Conservation (phyloP, 2,888 invertebrate genomes). For the Meiosimyza platycephala region DNA sequence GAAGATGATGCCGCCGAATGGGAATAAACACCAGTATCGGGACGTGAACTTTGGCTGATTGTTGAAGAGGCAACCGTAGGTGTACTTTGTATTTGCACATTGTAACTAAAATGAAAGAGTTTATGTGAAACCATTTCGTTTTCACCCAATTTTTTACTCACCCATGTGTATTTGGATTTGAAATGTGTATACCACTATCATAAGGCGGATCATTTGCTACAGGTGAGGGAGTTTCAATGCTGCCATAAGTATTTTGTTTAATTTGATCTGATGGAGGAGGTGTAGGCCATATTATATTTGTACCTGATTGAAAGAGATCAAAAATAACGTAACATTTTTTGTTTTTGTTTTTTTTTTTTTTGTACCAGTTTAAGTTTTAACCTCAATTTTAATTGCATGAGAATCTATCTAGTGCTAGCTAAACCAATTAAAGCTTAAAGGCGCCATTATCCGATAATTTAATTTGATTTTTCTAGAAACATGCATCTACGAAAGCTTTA, state of each 20-base stretch:
- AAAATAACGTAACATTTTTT: not conserved
- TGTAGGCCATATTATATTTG: conserved; percentile 65
- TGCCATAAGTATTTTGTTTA: conserved; percentile 65
- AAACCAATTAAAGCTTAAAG: too few relatives aligned
- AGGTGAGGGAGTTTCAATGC: conserved; percentile 66
- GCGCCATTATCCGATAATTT: too few relatives aligned
- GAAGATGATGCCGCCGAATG: conserved; percentile 60
- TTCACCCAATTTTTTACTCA: conserved; percentile 44
- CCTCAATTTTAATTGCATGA: too few relatives aligned
- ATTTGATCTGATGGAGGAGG: conserved; percentile 63
- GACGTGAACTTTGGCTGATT: conserved; percentile 59
- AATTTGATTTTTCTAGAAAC: too few relatives aligned
- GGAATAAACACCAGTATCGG: conserved; percentile 60
- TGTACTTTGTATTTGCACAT: conserved; percentile 65
- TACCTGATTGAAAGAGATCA: conserved; percentile 51
- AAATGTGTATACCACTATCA: conserved; percentile 58
- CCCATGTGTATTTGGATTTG: conserved; percentile 67
- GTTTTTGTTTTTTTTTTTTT: too few relatives aligned
- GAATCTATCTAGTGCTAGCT: too few relatives aligned
- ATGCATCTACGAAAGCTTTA: too few relatives aligned
- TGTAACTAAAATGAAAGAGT: conserved; percentile 53
- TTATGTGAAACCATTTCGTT: not conserved
- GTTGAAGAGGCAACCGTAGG: conserved; percentile 61
- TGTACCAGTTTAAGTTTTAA: too few relatives aligned
- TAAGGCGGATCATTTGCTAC: conserved; percentile 63